phyloP scores from a whole-genome alignment of 2,888 invertebrate genomes.

The Orthosia gracilis region DNA sequence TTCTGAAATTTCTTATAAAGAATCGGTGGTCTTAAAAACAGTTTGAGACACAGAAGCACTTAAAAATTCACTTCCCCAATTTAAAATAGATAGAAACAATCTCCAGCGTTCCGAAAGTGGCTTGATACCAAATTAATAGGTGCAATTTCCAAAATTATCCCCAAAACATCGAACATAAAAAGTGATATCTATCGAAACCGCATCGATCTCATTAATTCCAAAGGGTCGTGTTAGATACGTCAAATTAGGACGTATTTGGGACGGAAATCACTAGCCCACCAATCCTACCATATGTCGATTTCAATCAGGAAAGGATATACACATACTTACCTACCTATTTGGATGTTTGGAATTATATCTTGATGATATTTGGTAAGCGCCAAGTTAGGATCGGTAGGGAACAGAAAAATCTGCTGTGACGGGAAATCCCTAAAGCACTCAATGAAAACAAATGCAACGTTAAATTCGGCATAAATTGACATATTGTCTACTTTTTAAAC shows the following conservation, averaged over 20 bases:
- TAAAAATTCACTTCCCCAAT: conserved; percentile 4
- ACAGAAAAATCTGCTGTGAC: neutral
- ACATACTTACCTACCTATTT: conserved; percentile 7
- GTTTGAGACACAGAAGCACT: neutral
- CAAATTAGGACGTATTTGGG: conserved; percentile 78
- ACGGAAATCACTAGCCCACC: conserved; percentile 79
- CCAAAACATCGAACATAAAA: conserved; percentile 66
- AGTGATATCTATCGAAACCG: conserved; percentile 70
- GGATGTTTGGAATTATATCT: conserved; percentile 14
- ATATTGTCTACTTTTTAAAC: neutral
- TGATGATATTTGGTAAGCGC: neutral
- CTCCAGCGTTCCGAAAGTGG: conserved; percentile 28
- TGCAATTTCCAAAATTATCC: conserved; percentile 60
- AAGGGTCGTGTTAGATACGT: conserved; percentile 82
- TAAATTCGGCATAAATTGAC: neutral
- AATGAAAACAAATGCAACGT: neutral
- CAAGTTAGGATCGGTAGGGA: neutral
- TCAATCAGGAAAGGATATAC: conserved; percentile 73
- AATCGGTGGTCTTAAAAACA: neutral
- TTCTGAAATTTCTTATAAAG: neutral
- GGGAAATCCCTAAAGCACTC: neutral
- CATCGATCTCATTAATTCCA: conserved; percentile 78
- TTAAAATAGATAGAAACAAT: conserved; percentile 30
- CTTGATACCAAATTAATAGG: conserved; percentile 49
- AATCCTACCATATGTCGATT: conserved; percentile 81